Conservation (phyloP, 2,888 invertebrate genomes). For the Drosophila yooni region DNA sequence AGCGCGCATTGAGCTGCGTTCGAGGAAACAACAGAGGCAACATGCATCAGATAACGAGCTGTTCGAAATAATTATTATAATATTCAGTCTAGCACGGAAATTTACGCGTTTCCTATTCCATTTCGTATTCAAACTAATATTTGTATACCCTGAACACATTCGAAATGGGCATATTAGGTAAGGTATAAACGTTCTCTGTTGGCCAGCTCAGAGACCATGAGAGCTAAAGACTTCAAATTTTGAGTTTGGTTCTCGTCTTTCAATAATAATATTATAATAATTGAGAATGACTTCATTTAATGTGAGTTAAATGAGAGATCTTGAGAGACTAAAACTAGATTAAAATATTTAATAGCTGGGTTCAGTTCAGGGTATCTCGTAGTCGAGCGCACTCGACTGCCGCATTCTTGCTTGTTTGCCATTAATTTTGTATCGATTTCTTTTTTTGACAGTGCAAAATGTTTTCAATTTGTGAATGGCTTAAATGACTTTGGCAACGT, state of each 20-base stretch:
- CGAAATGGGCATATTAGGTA: neutral
- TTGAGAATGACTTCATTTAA: no score
- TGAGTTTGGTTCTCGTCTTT: neutral
- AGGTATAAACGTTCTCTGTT: neutral
- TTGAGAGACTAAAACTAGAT: neutral
- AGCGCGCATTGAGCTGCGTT: constrained; percentile 31
- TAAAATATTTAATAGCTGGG: neutral
- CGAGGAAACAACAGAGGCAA: constrained; percentile 14
- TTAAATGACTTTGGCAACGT: constrained; percentile 11
- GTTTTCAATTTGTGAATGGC: constrained; percentile 16
- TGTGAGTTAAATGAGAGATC: no score
- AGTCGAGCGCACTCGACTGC: neutral
- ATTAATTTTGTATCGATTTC: constrained; percentile 7
- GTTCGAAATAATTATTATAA: constrained; percentile 32
- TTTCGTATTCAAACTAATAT: neutral
- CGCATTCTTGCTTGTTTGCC: neutral
- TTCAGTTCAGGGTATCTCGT: neutral
- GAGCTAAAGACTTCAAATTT: neutral
- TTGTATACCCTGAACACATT: neutral
- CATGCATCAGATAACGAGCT: constrained; percentile 37
- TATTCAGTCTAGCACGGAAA: constrained; percentile 10
- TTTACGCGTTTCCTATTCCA: neutral
- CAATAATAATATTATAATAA: neutral
- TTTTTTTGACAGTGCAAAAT: constrained; percentile 10
- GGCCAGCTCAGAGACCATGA: neutral